Evolutionary conservation across 2,797 vertebrate species (phyloP).

Genomic region (Acomys russatus): DNA sequence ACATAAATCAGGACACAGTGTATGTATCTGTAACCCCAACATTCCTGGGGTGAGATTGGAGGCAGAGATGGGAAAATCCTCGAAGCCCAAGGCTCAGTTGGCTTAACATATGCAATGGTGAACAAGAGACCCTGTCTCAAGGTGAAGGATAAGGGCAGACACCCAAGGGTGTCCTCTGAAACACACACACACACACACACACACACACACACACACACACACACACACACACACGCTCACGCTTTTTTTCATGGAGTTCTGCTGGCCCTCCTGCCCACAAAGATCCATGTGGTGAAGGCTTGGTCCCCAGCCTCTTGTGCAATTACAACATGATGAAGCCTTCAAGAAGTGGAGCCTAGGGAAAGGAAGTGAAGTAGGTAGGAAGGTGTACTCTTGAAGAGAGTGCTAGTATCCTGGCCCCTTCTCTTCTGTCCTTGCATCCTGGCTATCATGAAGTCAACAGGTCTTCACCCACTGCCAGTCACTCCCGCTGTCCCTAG

Average conservation of each 20-base stretch:
- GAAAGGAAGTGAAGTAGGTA: background rate
- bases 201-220: too few relatives aligned
- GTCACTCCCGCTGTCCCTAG: fast-evolving
- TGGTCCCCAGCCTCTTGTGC: background rate
- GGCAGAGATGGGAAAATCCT: background rate
- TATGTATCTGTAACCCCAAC: background rate
- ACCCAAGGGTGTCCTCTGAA: background rate
- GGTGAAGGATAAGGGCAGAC: background rate
- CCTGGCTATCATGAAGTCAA: background rate
- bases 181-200: too few relatives aligned
- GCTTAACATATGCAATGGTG: background rate
- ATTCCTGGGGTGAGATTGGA: background rate
- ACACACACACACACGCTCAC: background rate
- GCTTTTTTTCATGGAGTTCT: background rate
- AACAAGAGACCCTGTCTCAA: background rate
- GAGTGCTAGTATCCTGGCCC: too few relatives aligned
- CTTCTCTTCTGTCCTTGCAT: background rate
- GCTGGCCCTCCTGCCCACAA: background rate
- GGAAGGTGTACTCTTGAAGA: background rate
- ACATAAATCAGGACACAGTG: background rate
- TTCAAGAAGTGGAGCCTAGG: background rate
- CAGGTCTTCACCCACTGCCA: too few relatives aligned
- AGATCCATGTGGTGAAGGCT: background rate
- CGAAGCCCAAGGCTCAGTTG: background rate
- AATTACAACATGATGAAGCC: background rate